A percentile compares a stretch with the other conserved stretches of the same genome.
Evolutionary conservation across 2,797 vertebrate species (phyloP).

Genomic region (Paguma larvata): DNA sequence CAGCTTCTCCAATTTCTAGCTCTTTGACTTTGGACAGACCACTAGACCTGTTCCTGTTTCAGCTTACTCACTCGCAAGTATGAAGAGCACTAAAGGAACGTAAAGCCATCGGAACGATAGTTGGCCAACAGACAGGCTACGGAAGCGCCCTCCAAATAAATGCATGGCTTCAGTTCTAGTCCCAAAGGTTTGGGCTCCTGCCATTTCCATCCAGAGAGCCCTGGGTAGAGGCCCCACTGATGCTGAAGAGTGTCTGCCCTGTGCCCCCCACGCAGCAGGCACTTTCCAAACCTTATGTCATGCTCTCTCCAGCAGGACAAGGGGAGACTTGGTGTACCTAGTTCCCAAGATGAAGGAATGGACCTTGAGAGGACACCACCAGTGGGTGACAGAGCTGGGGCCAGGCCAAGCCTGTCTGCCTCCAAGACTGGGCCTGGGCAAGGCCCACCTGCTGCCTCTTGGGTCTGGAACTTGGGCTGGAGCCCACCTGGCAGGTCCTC

Average conservation of each 20-base stretch:
- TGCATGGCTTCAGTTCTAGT: background rate
- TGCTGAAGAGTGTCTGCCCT: background rate
- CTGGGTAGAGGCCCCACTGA: background rate
- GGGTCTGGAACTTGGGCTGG: background rate
- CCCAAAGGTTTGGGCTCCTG: background rate
- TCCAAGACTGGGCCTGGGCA: background rate
- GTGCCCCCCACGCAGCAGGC: fast-evolving
- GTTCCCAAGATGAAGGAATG: background rate
- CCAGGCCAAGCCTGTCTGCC: background rate
- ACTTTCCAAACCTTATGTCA: background rate
- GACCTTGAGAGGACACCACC: background rate
- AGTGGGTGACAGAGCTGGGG: background rate
- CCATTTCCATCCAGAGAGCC: background rate
- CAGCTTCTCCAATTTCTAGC: background rate
- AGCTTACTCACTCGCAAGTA: background rate
- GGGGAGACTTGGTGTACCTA: background rate
- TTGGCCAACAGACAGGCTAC: background rate
- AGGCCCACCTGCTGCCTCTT: background rate
- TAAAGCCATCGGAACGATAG: background rate
- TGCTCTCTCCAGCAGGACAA: background rate
- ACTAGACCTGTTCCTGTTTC: background rate
- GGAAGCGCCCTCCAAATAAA: background rate
- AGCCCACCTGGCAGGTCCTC: background rate
- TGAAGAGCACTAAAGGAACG: background rate
- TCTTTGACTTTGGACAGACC: background rate